These are phyloP conservation scores for Diploptera punctata DNA, from an alignment of 2,888 invertebrate species.

Conservation along the genomic window DNA sequence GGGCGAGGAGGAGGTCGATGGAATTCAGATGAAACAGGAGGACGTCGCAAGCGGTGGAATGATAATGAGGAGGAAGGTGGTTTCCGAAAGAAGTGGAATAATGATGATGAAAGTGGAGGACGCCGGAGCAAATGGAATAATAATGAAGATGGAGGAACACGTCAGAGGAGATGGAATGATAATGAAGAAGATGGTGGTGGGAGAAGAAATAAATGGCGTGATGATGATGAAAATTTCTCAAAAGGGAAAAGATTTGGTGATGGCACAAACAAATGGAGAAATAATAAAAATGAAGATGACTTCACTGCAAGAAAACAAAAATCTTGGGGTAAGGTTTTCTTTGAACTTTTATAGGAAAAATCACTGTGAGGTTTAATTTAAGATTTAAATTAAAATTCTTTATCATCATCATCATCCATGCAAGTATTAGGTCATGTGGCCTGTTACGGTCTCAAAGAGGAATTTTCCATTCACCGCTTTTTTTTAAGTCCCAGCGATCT, in stretches of 20 bases:
- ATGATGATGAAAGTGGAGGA: not conserved
- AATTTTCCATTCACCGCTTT: too few species aligned
- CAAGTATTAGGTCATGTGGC: too few species aligned
- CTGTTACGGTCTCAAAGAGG: too few species aligned
- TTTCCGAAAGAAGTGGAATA: constrained; percentile 19
- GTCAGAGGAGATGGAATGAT: constrained; percentile 19
- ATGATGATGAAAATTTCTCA: constrained; percentile 9
- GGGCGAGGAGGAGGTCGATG: constrained; percentile 40
- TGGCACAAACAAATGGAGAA: not conserved
- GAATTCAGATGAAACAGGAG: not conserved
- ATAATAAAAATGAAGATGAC: not conserved
- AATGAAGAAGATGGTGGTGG: not conserved
- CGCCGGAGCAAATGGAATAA: constrained; percentile 3
- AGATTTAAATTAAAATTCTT: too few species aligned
- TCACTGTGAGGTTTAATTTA: too few species aligned
- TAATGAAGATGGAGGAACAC: not conserved
- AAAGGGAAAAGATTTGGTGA: constrained; percentile 5
- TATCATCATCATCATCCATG: too few species aligned
- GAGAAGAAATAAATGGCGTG: not conserved
- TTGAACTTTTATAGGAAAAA: too few species aligned
- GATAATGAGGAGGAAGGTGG: constrained; percentile 42
- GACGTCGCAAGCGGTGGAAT: constrained; percentile 38
- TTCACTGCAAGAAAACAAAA: not conserved
- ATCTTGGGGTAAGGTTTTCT: not conserved
- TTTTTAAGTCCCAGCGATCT: too few species aligned